phyloP scores from a whole-genome alignment of 2,113 vertebrate species.

The Protomyctophum bolini region DNA sequence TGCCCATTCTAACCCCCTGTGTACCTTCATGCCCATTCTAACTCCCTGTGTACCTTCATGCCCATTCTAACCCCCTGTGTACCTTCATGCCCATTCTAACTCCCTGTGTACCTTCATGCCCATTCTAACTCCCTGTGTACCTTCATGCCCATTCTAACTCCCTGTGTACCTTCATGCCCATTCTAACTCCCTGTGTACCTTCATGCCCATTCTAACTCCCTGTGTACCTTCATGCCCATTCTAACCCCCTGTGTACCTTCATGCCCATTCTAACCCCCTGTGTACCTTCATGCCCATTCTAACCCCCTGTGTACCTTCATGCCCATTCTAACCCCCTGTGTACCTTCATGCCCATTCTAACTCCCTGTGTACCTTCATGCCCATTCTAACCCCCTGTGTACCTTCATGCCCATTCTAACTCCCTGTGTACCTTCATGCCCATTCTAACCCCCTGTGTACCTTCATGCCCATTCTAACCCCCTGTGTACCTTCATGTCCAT shows the following conservation, averaged over 20 bases:
- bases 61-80: neutral
- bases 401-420: slow-evolving; percentile 2
- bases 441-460: slow-evolving; percentile 48
- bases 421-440: too few relatives aligned
- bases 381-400: slow-evolving; percentile 49
- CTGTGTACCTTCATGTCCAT: slow-evolving; percentile 32
- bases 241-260: too few relatives aligned
- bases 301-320: too few relatives aligned
- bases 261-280: slow-evolving; percentile 45
- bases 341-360: slow-evolving; percentile 4
- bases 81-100: slow-evolving; percentile 37
- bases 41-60: too few relatives aligned
- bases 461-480: slow-evolving; percentile 2
- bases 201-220: slow-evolving; percentile 42
- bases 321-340: slow-evolving; percentile 48
- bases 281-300: slow-evolving; percentile 5
- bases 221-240: too few relatives aligned
- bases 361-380: too few relatives aligned
- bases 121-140: too few relatives aligned
- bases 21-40: slow-evolving; percentile 30
- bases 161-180: too few relatives aligned
- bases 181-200: too few relatives aligned
- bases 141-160: slow-evolving; percentile 38
- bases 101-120: too few relatives aligned
- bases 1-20: slow-evolving; percentile 4